A percentile compares a stretch with the other conserved stretches of the same genome.
Conservation (phyloP, 2,113 vertebrate species). For the Australoheros scitulus region DNA sequence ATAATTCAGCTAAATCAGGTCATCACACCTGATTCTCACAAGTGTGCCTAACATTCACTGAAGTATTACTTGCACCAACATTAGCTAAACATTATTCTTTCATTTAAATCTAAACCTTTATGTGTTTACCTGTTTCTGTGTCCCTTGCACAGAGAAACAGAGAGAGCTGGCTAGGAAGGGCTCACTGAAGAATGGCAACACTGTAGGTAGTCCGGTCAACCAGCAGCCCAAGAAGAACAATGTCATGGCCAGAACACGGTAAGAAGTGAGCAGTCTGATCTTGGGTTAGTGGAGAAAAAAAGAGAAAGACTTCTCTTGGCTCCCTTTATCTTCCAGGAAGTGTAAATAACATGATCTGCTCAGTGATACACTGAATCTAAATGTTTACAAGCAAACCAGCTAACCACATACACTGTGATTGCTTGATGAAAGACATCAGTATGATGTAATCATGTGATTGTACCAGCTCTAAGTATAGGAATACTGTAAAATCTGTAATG, state of each 20-base stretch:
- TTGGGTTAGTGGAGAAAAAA: not conserved
- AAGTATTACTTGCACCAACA: not conserved
- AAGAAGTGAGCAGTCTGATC: slow-evolving; percentile 19
- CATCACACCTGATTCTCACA: not conserved
- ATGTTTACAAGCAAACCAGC: not conserved
- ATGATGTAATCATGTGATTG: not conserved
- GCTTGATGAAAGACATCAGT: not conserved
- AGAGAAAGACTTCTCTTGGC: not conserved
- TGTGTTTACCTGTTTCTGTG: slow-evolving; percentile 14
- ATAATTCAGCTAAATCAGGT: not conserved
- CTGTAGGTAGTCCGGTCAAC: slow-evolving; percentile 93
- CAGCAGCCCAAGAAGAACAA: slow-evolving; percentile 99
- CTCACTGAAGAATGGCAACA: slow-evolving; percentile 92
- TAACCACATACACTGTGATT: not conserved
- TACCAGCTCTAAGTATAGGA: not conserved
- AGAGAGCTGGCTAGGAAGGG: slow-evolving; percentile 95
- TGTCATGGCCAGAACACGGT: slow-evolving; percentile 98
- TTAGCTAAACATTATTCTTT: not conserved
- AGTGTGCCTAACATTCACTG: not conserved
- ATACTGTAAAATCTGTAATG: not conserved
- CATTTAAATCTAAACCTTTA: not conserved
- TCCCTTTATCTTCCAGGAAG: no score
- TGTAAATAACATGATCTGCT: not conserved
- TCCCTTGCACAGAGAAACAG: slow-evolving; percentile 90
- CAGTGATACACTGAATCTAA: not conserved